Base-by-base conservation (phyloP, 1,140 invertebrate genomes). In the Pachypsylla venusta region DNA sequence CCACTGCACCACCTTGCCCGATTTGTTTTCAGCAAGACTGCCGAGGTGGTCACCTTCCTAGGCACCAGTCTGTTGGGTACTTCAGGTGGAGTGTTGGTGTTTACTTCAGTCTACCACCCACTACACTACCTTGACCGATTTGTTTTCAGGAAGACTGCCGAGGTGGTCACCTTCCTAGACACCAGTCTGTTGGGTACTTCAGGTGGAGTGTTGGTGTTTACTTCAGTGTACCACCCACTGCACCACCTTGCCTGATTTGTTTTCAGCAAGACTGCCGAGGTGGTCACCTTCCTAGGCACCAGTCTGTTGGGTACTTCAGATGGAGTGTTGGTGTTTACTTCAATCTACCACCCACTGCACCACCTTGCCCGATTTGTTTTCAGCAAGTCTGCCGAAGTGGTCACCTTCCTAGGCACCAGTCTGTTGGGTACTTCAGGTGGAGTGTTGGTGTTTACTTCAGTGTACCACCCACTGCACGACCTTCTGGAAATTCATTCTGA, bases 381-480 rank as follows among this genome's bases (percentile, higher is more conserved):
- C 65, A 82, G 82, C n/a, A 72, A 74, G 64, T 65, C 70, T 7
- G 71, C 71, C 19, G 83, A 86, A 74, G 66, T 79, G 48, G 64
- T 78, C 1, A 76, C 78, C 39, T 69, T 78, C 1, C 12, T 80
- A 1, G 59, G 81, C 7, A 74, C 83, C 4, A 74, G 75, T 2
- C 42, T 83, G 1, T 69, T 84, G 56, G 82, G 83, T 4, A 83
- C 84, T 75, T 80, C 83, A 0, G 77, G 81, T 1, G 84, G 84
- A 2, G 75, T 85, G 1, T 61, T 86, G 1, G 69, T 83, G 61
- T 87, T 88, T 67, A 66, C 85, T 5, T 77, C 80, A 0, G 70
- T 86, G 35, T 88, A 88, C 67, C 84, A 89, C 66, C 81, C 83
- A 0, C 73, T 87, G 0, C 84, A 87, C 66, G 85, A 87, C 65